Evolutionary conservation across 2,113 vertebrate species (phyloP), one percentile per base, ranked within the genome.

Genomic region (Dipodomys spectabilis): DNA sequence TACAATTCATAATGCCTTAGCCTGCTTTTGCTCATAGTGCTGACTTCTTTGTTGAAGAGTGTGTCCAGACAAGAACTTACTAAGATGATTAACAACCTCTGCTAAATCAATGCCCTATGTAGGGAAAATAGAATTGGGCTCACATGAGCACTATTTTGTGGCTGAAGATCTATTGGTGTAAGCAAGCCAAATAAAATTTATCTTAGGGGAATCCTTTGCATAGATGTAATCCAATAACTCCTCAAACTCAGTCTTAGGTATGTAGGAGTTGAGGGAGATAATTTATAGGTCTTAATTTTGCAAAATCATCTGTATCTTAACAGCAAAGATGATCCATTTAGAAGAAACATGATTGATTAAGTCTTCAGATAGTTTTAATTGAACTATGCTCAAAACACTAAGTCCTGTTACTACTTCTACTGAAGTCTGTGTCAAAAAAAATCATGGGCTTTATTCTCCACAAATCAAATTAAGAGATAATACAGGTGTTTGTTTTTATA

Each of bases 21-120:
- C 53, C 93, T 95, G 88, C 94, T 96, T 86, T 90, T 68, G 91
- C 82, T 97, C 75, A 30, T 62, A 97, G 95, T 95, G 82, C 90
- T 97, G 95, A 95, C 88, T 94, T 97, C 85, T 93, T 82, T 95
- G 81, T 91, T 96, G 96, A 94, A 97, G 88, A 97, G 69, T 65
- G 69, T 65, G 95, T 96, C 95, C 95, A 97, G 97, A 90, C 95
- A 90, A 97, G 94, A 98, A 95, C 95, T 97, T 92, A 97, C 95
- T 95, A 95, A 45, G 75, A 95, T 96, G 85, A 96, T 97, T 96
- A 97, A 94, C 93, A 97, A 96, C 94, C 97, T 95, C 93, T 96
- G 92, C 91, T 92, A 95, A 97, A 97, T 97, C 81, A 96, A 93
- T 95, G 96, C 64, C 77, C 92, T 60, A 83, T 86, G 75, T 79